phyloP scores from a whole-genome alignment of 2,797 vertebrate species.

The Xiphorhynchus erythropygius region DNA sequence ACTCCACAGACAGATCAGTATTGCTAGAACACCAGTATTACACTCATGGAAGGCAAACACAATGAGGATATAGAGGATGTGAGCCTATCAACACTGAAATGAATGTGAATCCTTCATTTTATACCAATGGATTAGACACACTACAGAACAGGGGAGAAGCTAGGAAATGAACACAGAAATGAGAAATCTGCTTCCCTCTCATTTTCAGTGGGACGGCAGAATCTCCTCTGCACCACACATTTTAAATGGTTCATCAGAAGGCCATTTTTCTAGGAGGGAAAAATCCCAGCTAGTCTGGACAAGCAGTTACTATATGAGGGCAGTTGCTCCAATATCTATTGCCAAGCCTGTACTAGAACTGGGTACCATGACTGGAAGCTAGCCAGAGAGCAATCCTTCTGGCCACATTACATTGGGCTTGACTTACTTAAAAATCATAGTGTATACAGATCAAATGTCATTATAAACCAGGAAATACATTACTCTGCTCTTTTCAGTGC shows the following conservation, averaged over 20 bases:
- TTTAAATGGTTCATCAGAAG: background rate
- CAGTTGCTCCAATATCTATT: background rate
- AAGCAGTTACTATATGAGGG: background rate
- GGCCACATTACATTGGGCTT: background rate
- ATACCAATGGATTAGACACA: background rate
- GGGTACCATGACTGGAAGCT: background rate
- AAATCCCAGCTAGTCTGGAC: background rate
- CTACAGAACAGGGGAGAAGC: background rate
- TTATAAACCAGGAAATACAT: background rate
- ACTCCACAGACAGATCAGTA: background rate
- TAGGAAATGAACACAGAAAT: background rate
- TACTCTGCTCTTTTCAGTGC: background rate
- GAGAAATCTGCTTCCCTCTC: background rate
- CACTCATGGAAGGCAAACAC: background rate
- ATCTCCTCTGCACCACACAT: background rate
- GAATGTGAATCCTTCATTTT: background rate
- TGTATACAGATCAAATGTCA: background rate
- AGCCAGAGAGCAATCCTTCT: background rate
- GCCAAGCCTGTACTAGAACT: background rate
- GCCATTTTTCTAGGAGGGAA: background rate
- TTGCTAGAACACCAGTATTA: background rate
- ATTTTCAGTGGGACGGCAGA: background rate
- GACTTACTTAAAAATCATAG: slow-evolving; percentile 1
- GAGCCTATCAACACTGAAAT: background rate
- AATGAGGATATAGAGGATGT: background rate